phyloP scores from a whole-genome alignment of 2,888 invertebrate genomes.

The Mystacides longicornis region DNA sequence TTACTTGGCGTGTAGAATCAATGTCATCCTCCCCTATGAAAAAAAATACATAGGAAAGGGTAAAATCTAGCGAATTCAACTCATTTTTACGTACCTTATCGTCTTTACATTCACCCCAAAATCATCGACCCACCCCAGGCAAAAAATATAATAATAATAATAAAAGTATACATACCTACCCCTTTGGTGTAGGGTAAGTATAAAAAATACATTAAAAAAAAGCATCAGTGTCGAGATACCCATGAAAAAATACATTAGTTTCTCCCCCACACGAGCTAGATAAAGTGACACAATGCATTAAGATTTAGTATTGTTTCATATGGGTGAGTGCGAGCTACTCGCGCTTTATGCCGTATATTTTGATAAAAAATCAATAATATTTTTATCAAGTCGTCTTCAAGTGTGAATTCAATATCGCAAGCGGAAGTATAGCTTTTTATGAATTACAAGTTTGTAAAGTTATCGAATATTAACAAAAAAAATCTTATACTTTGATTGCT shows the following conservation, averaged over 20 bases:
- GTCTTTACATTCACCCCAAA: slow-evolving; percentile 6
- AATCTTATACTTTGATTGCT: no score
- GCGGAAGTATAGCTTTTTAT: no score
- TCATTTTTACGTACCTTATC: slow-evolving; percentile 9
- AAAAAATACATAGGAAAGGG: slow-evolving; percentile 3
- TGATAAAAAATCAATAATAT: no score
- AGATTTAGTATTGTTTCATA: slow-evolving; percentile 23
- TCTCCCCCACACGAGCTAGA: slow-evolving; percentile 13
- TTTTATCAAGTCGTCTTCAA: no score
- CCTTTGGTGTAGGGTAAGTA: slow-evolving; percentile 19
- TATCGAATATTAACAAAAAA: no score
- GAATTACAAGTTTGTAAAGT: no score
- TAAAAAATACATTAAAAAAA: slow-evolving; percentile 24
- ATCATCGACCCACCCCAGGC: slow-evolving; percentile 9
- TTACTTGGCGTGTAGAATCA: neutral
- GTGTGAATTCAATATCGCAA: no score
- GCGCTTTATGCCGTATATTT: no score
- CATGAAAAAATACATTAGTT: slow-evolving; percentile 24
- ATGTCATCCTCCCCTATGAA: neutral
- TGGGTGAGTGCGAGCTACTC: slow-evolving; percentile 2
- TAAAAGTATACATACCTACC: slow-evolving; percentile 14
- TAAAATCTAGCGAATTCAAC: slow-evolving; percentile 6
- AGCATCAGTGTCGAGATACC: slow-evolving; percentile 24
- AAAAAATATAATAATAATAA: no score
- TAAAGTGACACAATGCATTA: slow-evolving; percentile 16